Base-by-base conservation (phyloP, 1,140 invertebrate genomes). In the Triops longicaudatus region DNA sequence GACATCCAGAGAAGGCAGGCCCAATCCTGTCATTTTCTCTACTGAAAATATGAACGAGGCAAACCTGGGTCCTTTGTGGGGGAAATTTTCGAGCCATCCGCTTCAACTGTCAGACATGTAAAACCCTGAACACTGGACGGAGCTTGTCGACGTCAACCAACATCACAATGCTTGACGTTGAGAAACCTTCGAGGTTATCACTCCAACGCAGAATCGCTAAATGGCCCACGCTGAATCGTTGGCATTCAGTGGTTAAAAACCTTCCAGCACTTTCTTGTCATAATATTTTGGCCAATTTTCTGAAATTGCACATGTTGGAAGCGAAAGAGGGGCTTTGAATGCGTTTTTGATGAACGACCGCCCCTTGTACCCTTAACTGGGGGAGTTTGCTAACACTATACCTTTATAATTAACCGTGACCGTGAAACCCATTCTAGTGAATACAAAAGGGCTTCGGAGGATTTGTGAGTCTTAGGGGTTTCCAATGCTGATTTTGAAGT, bases 371-470 rank as follows among this genome's bases (percentile, higher is more conserved):
- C 50, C 22, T 63, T 63, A 22, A 63, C 50, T 22, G 50, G 50
- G 22, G 50, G 50, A 63, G 50, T 63, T 63, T 63, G 17, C 50
- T 63, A n/a, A 17, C 50, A 63, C 50, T 63, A 63, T 63, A 63
- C 50, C 50, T 63, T 63, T 63, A 63, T 63, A 63, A 63, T 63
- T 63, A 63, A 63, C 50, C 50, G 50, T 63, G 50, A 63, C 50
- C 50, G 50, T 63, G 50, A 63, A 63, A 63, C 22, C 10, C 50
- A 63, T 63, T 63, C 50, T 9, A 17, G 14, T 63, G 50, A 14
- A 63, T 63, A 63, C 50, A 63, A 63, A 63, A 63, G 50, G 50
- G 22, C 6, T 22, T 22, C 14, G 50, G 50, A 14, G 2, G 50
- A 14, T 17, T 63, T 63, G 17, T 9, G 2, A 14, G 50, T 22